Evolutionary conservation across 1,140 invertebrate genomes (phyloP).

Genomic region (Zaprionus inermis): DNA sequence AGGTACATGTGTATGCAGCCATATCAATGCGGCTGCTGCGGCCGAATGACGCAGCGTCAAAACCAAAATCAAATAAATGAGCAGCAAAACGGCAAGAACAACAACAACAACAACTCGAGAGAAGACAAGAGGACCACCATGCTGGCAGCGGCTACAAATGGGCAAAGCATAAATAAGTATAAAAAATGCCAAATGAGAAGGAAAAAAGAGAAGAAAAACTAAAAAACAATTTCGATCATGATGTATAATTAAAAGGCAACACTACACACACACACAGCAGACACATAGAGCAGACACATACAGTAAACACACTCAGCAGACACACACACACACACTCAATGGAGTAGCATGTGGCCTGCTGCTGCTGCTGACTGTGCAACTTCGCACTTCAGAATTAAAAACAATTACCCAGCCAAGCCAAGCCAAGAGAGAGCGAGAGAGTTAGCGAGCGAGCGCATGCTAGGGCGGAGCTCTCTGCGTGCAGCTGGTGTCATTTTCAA

Average conservation of each 20-base stretch:
- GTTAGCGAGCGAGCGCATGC: slow-evolving; percentile 28
- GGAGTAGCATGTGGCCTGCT: slow-evolving; percentile 44
- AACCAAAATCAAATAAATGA: slow-evolving; percentile 71
- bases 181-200: slow-evolving; percentile 68
- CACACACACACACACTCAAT: slow-evolving; percentile 41
- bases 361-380: slow-evolving; percentile 73
- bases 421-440: slow-evolving; percentile 5
- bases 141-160: slow-evolving; percentile 75
- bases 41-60: slow-evolving; percentile 76
- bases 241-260: slow-evolving; percentile 82
- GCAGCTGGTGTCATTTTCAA: slow-evolving; percentile 77
- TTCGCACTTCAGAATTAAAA: slow-evolving; percentile 81
- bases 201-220: slow-evolving; percentile 42
- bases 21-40: slow-evolving; percentile 60
- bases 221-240: slow-evolving; percentile 80
- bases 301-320: slow-evolving; percentile 20
- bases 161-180: slow-evolving; percentile 72
- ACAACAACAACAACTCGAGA: slow-evolving; percentile 39
- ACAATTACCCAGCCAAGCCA: slow-evolving; percentile 57
- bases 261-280: slow-evolving; percentile 25
- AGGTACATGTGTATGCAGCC: slow-evolving; percentile 55
- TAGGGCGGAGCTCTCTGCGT: slow-evolving; percentile 59
- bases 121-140: slow-evolving; percentile 79
- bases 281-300: slow-evolving; percentile 44
- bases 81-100: slow-evolving; percentile 68